Percentiles rank a stretch among this genome's conserved stretches.
These are phyloP conservation scores for Tor tambroides DNA, from an alignment of 2,113 vertebrate genomes.

Conservation along the genomic window DNA sequence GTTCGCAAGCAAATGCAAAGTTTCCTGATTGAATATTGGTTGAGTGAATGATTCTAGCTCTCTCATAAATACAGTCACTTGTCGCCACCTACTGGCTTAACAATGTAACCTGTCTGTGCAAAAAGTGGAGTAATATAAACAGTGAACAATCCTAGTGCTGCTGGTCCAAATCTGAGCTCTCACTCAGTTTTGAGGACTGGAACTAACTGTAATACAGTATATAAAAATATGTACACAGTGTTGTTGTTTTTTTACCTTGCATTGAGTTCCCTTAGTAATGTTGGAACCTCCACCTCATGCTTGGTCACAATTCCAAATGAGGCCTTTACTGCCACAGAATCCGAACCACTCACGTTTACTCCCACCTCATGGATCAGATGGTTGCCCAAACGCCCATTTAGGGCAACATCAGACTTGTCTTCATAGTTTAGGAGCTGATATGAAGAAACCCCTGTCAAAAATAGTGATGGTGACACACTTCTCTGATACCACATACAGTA, in stretches of 20 bases:
- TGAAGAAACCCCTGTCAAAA: conserved; percentile 85
- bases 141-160: not conserved
- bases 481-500: too few relatives aligned
- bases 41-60: too few relatives aligned
- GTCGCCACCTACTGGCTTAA: not conserved
- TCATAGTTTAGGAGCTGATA: conserved; percentile 99
- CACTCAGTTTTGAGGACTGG: not conserved
- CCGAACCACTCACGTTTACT: conserved; percentile 90
- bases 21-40: too few relatives aligned
- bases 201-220: not conserved
- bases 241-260: conserved; percentile 72
- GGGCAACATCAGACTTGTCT: conserved; percentile 93
- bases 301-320: conserved; percentile 98
- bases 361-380: conserved; percentile 93
- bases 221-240: not conserved
- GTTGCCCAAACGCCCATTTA: conserved; percentile 87
- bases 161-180: not conserved
- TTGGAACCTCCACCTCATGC: conserved; percentile 95
- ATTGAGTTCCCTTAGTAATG: conserved; percentile 89
- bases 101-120: not conserved
- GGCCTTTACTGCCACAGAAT: conserved; percentile 95
- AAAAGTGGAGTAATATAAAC: not conserved
- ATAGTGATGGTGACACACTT: not conserved
- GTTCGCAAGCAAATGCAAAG: too few relatives aligned
- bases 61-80: too few relatives aligned